Conservation (phyloP, 2,113 vertebrate genomes). For the Arvicanthis niloticus region DNA sequence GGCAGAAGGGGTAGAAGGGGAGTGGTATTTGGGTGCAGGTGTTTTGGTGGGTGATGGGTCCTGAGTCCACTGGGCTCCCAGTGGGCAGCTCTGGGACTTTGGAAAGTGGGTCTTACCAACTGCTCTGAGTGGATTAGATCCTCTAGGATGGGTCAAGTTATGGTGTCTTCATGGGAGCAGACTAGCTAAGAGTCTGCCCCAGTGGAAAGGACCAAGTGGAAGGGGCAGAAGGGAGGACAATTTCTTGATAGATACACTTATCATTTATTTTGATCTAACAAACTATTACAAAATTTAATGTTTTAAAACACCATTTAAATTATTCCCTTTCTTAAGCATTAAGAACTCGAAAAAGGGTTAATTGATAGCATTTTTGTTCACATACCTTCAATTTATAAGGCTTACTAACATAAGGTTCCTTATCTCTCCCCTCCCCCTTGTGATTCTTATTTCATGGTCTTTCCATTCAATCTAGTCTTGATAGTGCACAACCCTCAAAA, state of each 20-base stretch:
- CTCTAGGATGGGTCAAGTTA: too few species aligned
- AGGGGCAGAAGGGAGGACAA: too few species aligned
- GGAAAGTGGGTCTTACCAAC: too few species aligned
- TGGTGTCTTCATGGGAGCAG: too few species aligned
- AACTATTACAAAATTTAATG: not conserved
- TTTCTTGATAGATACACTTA: not conserved
- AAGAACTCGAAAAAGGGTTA: slow-evolving; percentile 1
- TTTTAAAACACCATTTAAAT: not conserved
- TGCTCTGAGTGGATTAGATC: too few species aligned
- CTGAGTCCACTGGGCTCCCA: too few species aligned
- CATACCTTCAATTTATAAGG: not conserved
- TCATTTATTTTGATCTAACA: slow-evolving; percentile 29
- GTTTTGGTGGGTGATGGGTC: too few species aligned
- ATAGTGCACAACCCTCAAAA: not conserved
- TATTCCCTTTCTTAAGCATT: not conserved
- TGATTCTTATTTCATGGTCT: not conserved
- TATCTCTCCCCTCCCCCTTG: not conserved
- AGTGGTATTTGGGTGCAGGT: too few species aligned
- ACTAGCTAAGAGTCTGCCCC: too few species aligned
- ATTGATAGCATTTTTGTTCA: not conserved
- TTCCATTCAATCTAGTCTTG: not conserved
- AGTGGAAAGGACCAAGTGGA: too few species aligned
- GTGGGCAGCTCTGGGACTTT: too few species aligned
- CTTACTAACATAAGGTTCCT: not conserved
- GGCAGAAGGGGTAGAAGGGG: too few species aligned